These are phyloP conservation scores for Lypha dubia DNA, from an alignment of 2,888 invertebrate genomes.

Conservation along the genomic window DNA sequence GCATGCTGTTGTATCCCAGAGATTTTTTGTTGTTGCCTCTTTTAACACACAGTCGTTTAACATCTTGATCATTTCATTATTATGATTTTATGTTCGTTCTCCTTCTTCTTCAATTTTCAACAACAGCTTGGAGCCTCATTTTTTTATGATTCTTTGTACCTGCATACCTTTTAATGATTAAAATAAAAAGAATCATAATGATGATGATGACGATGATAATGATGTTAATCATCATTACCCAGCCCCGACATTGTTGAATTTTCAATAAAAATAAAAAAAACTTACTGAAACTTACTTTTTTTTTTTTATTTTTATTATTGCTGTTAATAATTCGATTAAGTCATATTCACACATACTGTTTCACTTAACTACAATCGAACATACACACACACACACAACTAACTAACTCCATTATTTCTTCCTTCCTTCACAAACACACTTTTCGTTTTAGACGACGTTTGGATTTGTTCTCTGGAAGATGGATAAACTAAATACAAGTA, in stretches of 20 bases:
- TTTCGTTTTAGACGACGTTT: not conserved
- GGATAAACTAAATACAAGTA: conserved; percentile 43
- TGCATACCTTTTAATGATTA: conserved; percentile 26
- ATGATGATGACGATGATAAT: conserved; percentile 39
- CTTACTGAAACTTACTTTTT: no score
- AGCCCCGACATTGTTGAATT: conserved; percentile 34
- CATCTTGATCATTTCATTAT: conserved; percentile 60
- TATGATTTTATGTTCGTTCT: not conserved
- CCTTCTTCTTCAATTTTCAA: not conserved
- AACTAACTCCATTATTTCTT: not conserved
- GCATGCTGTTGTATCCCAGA: conserved; percentile 13
- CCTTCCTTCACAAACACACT: conserved; percentile 5
- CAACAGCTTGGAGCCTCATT: conserved; percentile 19
- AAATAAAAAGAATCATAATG: conserved; percentile 31
- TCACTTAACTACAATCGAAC: conserved; percentile 5
- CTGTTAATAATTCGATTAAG: conserved; percentile 75
- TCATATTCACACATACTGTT: conserved; percentile 69
- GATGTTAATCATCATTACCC: conserved; percentile 51
- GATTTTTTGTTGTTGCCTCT: conserved; percentile 22
- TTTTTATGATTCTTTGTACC: conserved; percentile 22
- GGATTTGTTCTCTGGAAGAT: not conserved
- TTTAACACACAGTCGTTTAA: conserved; percentile 44
- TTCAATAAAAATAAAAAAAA: conserved; percentile 62
- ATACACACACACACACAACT: no score
- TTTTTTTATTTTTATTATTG: conserved; percentile 70